A percentile compares a stretch with the other conserved stretches of the same genome.
These are phyloP conservation scores for Lates calcarifer DNA, from an alignment of 2,113 vertebrate genomes.

Conservation along the genomic window DNA sequence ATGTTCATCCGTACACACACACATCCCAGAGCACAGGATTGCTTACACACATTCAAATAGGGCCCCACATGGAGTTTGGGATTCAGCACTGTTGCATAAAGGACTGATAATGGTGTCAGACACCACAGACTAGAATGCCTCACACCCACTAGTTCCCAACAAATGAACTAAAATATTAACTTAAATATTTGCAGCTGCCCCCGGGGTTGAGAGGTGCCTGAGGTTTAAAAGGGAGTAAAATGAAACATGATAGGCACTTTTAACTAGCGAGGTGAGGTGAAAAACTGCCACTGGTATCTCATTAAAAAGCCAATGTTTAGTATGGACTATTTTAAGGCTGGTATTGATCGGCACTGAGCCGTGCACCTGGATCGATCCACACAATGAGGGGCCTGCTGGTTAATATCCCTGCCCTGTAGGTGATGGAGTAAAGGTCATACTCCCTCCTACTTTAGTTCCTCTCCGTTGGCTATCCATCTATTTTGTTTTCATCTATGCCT, in stretches of 20 bases:
- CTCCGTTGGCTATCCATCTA: slow-evolving; percentile 19
- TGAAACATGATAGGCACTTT: slow-evolving; percentile 42
- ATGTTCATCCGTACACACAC: slow-evolving; percentile 6
- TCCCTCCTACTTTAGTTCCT: slow-evolving; percentile 26
- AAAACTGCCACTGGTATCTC: slow-evolving; percentile 53
- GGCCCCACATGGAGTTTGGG: neutral
- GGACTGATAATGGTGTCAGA: neutral
- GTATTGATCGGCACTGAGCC: slow-evolving; percentile 62
- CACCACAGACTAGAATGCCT: neutral
- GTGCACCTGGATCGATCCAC: slow-evolving; percentile 58
- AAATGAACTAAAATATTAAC: slow-evolving; percentile 12
- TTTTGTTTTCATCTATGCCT: slow-evolving; percentile 3
- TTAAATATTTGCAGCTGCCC: slow-evolving; percentile 9
- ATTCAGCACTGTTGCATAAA: neutral
- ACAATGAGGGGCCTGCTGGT: slow-evolving; percentile 52
- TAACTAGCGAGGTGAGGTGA: slow-evolving; percentile 40
- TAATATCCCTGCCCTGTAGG: slow-evolving; percentile 54
- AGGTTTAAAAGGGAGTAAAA: slow-evolving; percentile 29
- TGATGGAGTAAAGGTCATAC: slow-evolving; percentile 70
- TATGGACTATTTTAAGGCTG: slow-evolving; percentile 57
- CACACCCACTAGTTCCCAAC: neutral
- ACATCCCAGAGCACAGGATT: neutral
- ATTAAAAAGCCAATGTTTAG: slow-evolving; percentile 66
- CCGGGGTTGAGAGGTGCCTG: neutral
- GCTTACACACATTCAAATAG: neutral